Conservation (phyloP, 2,888 invertebrate species). For the Sesia apiformis region DNA sequence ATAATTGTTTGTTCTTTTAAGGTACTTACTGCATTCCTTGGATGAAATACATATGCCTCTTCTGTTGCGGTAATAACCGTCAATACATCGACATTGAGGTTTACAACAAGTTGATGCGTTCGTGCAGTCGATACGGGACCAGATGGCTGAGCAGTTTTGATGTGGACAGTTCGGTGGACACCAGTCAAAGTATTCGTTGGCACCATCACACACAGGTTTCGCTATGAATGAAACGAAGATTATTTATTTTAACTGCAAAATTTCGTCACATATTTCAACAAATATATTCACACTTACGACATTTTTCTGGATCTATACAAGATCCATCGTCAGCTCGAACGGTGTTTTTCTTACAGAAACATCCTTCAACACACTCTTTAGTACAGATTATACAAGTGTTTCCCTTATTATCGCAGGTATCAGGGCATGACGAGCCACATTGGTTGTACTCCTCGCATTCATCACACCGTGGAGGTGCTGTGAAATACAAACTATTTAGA, state of each 20-base stretch:
- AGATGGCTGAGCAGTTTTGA: conserved; percentile 4
- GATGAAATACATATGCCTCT: conserved; percentile 2
- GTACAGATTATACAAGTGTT: conserved; percentile 2
- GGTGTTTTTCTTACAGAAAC: background rate
- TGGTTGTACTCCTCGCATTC: background rate
- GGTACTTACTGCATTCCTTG: conserved; percentile 2
- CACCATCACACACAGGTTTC: conserved; percentile 2
- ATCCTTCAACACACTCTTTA: background rate
- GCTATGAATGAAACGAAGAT: conserved; percentile 1
- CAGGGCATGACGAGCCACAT: conserved; percentile 5
- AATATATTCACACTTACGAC: background rate
- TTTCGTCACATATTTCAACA: background rate
- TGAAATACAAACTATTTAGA: background rate
- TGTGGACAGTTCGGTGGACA: conserved; percentile 8
- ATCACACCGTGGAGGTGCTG: conserved; percentile 1
- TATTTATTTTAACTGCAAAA: background rate
- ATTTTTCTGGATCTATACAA: background rate
- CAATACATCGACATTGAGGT: conserved; percentile 8
- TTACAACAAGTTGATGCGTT: conserved; percentile 4
- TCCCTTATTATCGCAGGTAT: conserved; percentile 4
- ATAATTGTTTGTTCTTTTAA: background rate
- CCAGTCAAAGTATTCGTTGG: conserved; percentile 5
- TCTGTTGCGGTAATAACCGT: conserved; percentile 4
- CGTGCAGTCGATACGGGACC: conserved; percentile 4
- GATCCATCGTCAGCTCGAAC: background rate